A percentile compares a stretch with the other conserved stretches of the same genome.
Conservation (phyloP, 2,797 vertebrate species). For the Diceros bicornis region DNA sequence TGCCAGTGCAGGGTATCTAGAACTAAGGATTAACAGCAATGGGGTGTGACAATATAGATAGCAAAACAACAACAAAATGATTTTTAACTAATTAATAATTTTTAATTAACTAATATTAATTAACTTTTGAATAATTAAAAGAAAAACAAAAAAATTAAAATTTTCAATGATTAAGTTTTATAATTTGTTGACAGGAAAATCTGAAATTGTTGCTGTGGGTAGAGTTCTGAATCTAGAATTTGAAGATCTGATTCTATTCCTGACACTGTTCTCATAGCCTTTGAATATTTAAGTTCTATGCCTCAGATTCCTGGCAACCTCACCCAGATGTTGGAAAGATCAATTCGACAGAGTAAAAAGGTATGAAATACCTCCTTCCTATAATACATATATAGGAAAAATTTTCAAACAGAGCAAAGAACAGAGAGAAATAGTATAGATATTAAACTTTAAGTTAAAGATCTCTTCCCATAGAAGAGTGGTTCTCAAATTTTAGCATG, state of each 20-base stretch:
- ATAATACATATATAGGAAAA: not conserved
- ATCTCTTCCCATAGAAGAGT: not conserved
- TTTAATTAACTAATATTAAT: not conserved
- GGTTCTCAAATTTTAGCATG: not conserved
- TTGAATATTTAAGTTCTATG: not conserved
- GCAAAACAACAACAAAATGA: not conserved
- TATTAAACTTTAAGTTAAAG: not conserved
- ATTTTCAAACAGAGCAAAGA: not conserved
- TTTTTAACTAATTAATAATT: not conserved
- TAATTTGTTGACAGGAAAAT: not conserved
- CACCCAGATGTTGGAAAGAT: not conserved
- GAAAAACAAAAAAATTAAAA: constrained; percentile 12
- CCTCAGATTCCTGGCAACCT: not conserved
- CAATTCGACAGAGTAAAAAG: not conserved
- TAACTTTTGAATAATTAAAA: not conserved
- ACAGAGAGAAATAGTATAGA: not conserved
- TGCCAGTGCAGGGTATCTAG: not conserved
- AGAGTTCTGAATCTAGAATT: not conserved
- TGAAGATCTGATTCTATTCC: not conserved
- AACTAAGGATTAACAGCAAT: not conserved
- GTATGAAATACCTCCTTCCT: not conserved
- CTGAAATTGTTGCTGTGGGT: not conserved
- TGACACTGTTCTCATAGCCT: not conserved
- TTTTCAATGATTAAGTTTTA: not conserved
- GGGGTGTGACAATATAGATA: not conserved